These are phyloP conservation scores for Paradisaea rubra DNA, from an alignment of 2,113 vertebrate genomes.

Conservation along the genomic window DNA sequence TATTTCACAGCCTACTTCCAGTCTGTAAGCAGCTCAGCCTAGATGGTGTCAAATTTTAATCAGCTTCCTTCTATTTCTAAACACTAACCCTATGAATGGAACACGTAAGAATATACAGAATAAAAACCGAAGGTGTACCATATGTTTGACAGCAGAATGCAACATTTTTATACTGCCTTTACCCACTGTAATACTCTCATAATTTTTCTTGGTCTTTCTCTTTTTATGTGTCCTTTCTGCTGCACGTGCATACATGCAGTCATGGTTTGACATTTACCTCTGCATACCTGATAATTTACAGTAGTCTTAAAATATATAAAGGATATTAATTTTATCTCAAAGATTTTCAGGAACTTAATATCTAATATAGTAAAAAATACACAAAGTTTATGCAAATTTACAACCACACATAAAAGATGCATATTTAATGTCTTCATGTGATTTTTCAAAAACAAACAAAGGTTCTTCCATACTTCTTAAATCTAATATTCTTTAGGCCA, in stretches of 20 bases:
- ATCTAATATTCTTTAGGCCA: background rate
- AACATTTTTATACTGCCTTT: background rate
- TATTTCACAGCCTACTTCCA: background rate
- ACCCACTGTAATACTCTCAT: background rate
- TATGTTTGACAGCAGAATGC: background rate
- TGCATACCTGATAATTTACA: background rate
- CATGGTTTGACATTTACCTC: background rate
- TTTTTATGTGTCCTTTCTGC: background rate
- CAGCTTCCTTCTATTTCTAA: background rate
- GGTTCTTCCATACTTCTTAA: background rate
- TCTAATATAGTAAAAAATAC: background rate
- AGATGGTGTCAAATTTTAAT: background rate
- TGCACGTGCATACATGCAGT: background rate
- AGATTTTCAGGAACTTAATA: background rate
- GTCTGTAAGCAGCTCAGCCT: background rate
- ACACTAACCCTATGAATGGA: background rate
- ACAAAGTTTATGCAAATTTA: background rate
- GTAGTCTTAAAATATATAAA: background rate
- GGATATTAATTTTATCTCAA: background rate
- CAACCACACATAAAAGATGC: background rate
- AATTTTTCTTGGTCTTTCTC: background rate
- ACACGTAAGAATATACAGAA: background rate
- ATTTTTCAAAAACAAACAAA: background rate
- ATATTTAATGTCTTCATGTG: background rate
- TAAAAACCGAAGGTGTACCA: background rate